A percentile compares a stretch with the other conserved stretches of the same genome.
phyloP scores from a whole-genome alignment of 2,888 invertebrate species.

The Enchytraeus crypticus region DNA sequence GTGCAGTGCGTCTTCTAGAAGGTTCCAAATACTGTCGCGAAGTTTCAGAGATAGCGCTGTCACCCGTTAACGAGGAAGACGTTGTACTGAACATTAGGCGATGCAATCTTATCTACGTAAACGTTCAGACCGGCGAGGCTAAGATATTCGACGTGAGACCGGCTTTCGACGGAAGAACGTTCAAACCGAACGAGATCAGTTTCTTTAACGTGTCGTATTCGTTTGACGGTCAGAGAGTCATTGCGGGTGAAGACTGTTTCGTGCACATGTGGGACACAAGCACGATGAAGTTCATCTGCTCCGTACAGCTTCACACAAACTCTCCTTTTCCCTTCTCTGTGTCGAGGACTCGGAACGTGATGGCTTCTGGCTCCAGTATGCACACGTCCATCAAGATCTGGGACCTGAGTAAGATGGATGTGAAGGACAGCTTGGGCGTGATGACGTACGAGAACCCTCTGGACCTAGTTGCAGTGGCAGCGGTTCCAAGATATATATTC shows the following conservation, averaged over 20 bases:
- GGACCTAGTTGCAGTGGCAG: conserved; percentile 21
- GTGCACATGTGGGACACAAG: conserved; percentile 23
- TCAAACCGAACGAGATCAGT: conserved; percentile 18
- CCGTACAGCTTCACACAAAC: conserved; percentile 13
- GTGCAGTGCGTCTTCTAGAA: conserved; percentile 17
- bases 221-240: conserved; percentile 16
- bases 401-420: conserved; percentile 22
- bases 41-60: conserved; percentile 24
- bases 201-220: conserved; percentile 19
- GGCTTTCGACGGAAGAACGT: too few relatives aligned
- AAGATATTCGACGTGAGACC: conserved; percentile 17
- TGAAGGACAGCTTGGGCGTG: background rate
- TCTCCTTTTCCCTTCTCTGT: conserved; percentile 23
- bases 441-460: conserved; percentile 24
- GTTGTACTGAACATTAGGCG: conserved; percentile 25
- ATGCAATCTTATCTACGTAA: conserved; percentile 20
- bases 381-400: conserved; percentile 30
- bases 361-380: conserved; percentile 25
- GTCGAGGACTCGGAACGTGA: conserved; percentile 13
- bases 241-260: conserved; percentile 18
- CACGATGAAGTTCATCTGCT: background rate
- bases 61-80: conserved; percentile 8
- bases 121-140: conserved; percentile 14
- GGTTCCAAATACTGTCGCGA: conserved; percentile 19
- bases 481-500: conserved; percentile 15